Evolutionary conservation across 2,888 invertebrate genomes (phyloP).

Genomic region (Thelaira solivaga): DNA sequence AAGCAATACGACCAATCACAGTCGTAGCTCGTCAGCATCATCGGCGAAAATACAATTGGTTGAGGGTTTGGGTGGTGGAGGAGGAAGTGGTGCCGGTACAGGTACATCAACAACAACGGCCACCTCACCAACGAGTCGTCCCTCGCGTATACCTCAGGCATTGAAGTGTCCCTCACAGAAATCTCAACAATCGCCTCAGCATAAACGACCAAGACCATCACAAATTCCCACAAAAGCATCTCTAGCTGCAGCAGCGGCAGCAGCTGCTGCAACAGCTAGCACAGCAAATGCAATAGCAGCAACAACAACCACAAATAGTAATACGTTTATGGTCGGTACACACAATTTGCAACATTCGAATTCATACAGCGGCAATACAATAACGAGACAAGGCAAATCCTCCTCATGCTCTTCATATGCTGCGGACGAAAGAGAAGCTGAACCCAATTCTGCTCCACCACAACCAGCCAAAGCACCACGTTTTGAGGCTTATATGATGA

Average conservation of each 20-base stretch:
- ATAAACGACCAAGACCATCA: constrained; percentile 75
- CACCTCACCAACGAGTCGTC: constrained; percentile 76
- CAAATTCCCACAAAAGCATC: constrained; percentile 75
- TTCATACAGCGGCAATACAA: constrained; percentile 70
- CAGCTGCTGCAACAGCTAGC: constrained; percentile 58
- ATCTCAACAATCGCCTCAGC: constrained; percentile 75
- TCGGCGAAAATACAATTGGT: constrained; percentile 73
- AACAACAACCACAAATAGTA: constrained; percentile 64
- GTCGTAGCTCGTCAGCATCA: constrained; percentile 73
- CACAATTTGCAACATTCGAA: constrained; percentile 68
- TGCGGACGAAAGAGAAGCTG: constrained; percentile 66
- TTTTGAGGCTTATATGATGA: constrained; percentile 98
- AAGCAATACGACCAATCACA: constrained; percentile 67
- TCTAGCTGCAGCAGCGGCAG: constrained; percentile 63
- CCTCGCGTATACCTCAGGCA: constrained; percentile 80
- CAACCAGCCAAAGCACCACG: constrained; percentile 77
- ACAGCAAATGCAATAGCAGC: constrained; percentile 60
- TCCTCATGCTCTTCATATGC: constrained; percentile 24
- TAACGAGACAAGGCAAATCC: constrained; percentile 61
- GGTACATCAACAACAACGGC: constrained; percentile 59
- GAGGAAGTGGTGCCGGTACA: constrained; percentile 48
- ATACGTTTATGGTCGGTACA: constrained; percentile 34
- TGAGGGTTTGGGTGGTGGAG: constrained; percentile 61
- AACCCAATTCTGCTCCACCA: constrained; percentile 74
- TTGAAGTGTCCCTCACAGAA: constrained; percentile 72